A percentile compares a stretch with the other conserved stretches of the same genome.
Conservation (phyloP, 2,113 vertebrate species). For the Periophthalmodon schlosseri region DNA sequence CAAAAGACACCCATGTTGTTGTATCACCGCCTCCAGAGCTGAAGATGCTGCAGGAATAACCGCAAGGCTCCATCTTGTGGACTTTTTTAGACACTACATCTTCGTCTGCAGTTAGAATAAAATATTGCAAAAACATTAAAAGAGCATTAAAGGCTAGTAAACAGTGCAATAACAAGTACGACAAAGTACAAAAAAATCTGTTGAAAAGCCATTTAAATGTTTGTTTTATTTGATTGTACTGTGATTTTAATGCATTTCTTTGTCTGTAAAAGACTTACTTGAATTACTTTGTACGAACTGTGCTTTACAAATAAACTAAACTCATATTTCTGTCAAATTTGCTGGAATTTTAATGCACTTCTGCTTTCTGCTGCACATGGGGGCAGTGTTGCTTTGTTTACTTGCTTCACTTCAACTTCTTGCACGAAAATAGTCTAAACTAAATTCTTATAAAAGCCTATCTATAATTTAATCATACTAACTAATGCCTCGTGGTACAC, state of each 20-base stretch:
- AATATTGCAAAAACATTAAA: background rate
- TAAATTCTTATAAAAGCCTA: background rate
- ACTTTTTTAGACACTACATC: background rate
- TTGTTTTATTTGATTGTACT: too few relatives aligned
- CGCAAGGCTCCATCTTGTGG: constrained; percentile 7
- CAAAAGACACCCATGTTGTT: background rate
- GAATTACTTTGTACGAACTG: too few relatives aligned
- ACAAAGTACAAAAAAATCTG: background rate
- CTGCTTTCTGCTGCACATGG: background rate
- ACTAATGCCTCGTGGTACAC: background rate
- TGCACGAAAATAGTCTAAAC: background rate
- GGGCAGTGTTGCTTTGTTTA: constrained; percentile 12
- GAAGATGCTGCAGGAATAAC: background rate
- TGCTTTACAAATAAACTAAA: too few relatives aligned
- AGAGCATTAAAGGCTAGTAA: background rate
- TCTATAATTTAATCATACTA: background rate
- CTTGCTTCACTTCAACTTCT: background rate
- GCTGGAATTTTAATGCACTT: background rate
- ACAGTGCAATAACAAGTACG: background rate
- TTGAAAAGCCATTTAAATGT: background rate
- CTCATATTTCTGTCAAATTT: background rate
- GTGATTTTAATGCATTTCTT: too few relatives aligned
- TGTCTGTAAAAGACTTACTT: too few relatives aligned
- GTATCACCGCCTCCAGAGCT: background rate
- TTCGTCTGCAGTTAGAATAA: background rate